Base-by-base conservation (phyloP, 1,140 invertebrate genomes). In the Drosophila leontia region DNA sequence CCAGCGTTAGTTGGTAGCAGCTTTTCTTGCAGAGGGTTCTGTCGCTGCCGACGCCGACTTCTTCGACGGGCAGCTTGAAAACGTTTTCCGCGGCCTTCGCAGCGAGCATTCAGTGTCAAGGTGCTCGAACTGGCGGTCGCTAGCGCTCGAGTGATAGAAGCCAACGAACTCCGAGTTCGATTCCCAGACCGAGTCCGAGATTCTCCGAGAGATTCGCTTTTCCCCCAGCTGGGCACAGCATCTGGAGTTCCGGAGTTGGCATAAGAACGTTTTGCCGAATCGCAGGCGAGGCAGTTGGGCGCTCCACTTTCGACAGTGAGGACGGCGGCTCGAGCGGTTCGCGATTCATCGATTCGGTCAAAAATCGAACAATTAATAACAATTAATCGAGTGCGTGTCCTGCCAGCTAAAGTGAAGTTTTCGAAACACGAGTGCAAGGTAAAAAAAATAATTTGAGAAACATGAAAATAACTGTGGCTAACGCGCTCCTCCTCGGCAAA, bases 71-170 rank as follows among this genome's bases (percentile, higher is more conserved):
- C 82, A 84, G 79, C 85, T 86, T 88, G 84, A 90, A 88, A 81
- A 88, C 75, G 81, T 83, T 88, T 87, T 87, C 84, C 84, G 84
- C 80, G 84, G 84, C 84, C 84, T 87, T 87, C 84, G 84, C 72
- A 78, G 35, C 59, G 42, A 84, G 44, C 84, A 87, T 87, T 87
- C 84, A 88, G 85, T 88, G 84, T 88, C 84, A 88, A 87, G 84
- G 84, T 87, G 84, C 84, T 87, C 84, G 74, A 88, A 90, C 85
- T 90, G 84, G 85, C 85, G 87, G 84, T 85, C 81, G 80, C 76
- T 60, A 74, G 58, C 78, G 75, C 79, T 67, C 72, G 67, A 83
- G 64, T 74, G 63, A 84, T 74, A 88, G 77, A 90, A 88, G 81
- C 84, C 79, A 88, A 90, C 84, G 80, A 87, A 88, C 80, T 90